A percentile compares a stretch with the other conserved stretches of the same genome.
Conservation (phyloP, 2,797 vertebrate species). For the Mormyrus hasselquistii region DNA sequence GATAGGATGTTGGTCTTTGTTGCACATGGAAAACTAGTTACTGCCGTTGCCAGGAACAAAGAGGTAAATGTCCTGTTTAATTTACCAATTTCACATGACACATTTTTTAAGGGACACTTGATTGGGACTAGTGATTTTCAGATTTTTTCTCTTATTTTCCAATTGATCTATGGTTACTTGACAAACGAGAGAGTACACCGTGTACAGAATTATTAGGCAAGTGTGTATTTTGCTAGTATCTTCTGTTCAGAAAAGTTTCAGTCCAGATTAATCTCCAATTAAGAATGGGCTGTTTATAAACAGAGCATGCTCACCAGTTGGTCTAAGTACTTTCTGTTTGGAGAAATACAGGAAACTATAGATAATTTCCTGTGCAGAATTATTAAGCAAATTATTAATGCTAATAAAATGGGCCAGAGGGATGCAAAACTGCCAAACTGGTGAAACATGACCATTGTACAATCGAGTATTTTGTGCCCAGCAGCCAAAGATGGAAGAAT, state of each 20-base stretch:
- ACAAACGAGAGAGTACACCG: neutral
- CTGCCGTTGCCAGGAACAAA: constrained; percentile 84
- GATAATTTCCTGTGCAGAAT: neutral
- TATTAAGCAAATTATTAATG: neutral
- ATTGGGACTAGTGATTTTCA: neutral
- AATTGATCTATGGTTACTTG: neutral
- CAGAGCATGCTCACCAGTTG: neutral
- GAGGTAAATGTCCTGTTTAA: constrained; percentile 59
- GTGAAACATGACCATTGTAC: neutral
- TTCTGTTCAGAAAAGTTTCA: neutral
- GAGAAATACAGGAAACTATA: neutral
- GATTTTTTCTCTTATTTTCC: neutral
- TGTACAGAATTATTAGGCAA: neutral
- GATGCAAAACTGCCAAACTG: neutral
- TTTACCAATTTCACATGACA: neutral
- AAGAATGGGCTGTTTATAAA: neutral
- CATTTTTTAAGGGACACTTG: neutral
- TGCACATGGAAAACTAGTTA: constrained; percentile 65
- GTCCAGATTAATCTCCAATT: neutral
- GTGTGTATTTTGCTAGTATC: neutral
- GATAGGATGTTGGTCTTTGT: constrained; percentile 85
- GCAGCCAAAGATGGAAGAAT: neutral
- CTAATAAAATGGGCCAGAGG: neutral
- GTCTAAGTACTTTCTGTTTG: neutral
- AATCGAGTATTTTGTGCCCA: neutral